Percentiles rank a stretch among this genome's conserved stretches.
These are phyloP conservation scores for Sprattus sprattus DNA, from an alignment of 2,113 vertebrate genomes.

Conservation along the genomic window DNA sequence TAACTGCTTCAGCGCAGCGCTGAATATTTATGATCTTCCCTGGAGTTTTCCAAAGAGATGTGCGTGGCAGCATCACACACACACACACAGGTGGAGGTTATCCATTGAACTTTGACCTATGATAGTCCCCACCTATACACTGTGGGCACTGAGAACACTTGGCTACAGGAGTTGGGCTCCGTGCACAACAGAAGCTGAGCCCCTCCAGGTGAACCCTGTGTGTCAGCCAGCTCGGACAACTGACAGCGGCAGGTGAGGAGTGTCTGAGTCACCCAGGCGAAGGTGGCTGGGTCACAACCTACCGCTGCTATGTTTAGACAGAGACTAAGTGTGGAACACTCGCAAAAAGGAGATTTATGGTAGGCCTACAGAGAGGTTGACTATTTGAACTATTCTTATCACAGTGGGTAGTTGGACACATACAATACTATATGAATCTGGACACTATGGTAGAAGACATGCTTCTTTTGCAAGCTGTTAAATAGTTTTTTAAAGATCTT, in stretches of 20 bases:
- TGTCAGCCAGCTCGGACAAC: neutral
- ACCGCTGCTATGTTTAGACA: neutral
- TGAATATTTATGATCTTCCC: neutral
- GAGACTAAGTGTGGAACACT: neutral
- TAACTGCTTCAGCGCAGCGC: neutral
- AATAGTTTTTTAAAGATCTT: neutral
- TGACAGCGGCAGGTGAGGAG: neutral
- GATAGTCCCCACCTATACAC: neutral
- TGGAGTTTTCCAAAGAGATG: neutral
- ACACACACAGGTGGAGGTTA: slow-evolving; percentile 1
- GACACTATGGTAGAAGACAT: neutral
- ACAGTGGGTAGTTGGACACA: neutral
- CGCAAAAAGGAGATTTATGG: neutral
- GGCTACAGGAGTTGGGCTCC: neutral
- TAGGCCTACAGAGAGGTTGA: neutral
- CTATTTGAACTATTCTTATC: neutral
- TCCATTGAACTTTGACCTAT: slow-evolving; percentile 14
- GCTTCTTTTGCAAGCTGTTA: neutral
- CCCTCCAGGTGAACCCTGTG: neutral
- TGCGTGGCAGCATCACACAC: neutral
- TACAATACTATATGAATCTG: neutral
- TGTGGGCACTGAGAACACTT: neutral
- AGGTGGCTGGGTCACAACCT: neutral
- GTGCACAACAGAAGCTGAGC: neutral
- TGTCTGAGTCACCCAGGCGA: neutral